Percentiles rank a stretch among this genome's conserved stretches.
Conservation (phyloP, 2,113 vertebrate genomes). For the Puntigrus tetrazona region DNA sequence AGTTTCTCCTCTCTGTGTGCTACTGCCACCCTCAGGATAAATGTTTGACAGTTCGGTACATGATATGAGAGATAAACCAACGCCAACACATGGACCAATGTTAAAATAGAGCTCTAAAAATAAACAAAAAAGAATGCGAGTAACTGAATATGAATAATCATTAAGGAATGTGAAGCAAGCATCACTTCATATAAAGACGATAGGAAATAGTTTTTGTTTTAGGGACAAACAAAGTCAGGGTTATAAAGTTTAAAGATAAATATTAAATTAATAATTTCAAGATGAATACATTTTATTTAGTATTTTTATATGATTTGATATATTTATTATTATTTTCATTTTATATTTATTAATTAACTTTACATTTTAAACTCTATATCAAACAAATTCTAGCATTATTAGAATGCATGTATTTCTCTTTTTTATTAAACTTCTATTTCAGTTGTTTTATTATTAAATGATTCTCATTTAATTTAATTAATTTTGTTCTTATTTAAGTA, state of each 20-base stretch:
- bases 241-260: neutral
- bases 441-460: neutral
- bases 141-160: neutral
- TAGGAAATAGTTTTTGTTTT: neutral
- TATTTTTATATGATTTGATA: neutral
- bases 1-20: slow-evolving; percentile 11
- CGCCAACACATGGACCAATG: neutral
- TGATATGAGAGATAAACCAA: neutral
- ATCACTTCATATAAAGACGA: neutral
- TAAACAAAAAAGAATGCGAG: neutral
- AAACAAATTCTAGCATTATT: neutral
- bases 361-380: too few species aligned
- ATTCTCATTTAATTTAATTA: neutral
- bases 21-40: slow-evolving; percentile 53
- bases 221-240: neutral
- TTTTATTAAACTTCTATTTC: neutral
- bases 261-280: neutral
- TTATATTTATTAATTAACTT: neutral
- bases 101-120: neutral
- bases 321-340: neutral
- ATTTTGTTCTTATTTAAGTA: too few species aligned
- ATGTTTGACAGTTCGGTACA: slow-evolving; percentile 5
- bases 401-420: neutral
- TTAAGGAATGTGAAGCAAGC: neutral
- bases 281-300: neutral